phyloP scores from a whole-genome alignment of 2,888 invertebrate species.

The Conops quadrifasciatus region DNA sequence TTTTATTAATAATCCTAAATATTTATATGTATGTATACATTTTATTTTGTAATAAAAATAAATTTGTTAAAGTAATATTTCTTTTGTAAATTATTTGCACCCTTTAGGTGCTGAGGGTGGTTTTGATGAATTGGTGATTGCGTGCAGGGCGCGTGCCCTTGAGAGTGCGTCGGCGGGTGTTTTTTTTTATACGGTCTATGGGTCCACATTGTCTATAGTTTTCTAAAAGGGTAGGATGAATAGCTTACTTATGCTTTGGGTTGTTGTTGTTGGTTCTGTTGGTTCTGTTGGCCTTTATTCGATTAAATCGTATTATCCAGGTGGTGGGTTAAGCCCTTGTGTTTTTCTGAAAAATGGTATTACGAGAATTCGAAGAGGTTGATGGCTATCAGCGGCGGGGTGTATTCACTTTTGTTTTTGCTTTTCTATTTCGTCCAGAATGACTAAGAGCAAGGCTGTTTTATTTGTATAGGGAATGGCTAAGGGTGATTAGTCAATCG shows the following conservation, averaged over 20 bases:
- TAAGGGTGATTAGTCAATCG: too few relatives aligned
- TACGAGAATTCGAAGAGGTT: constrained; percentile 6
- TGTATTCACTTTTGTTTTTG: constrained; percentile 15
- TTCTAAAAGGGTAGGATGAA: neutral
- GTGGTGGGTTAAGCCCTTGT: constrained; percentile 7
- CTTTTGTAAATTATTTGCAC: neutral
- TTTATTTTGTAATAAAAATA: neutral
- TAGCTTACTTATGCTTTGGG: neutral
- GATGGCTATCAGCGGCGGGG: constrained; percentile 18
- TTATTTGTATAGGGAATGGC: neutral
- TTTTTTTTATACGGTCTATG: neutral
- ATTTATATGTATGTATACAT: neutral
- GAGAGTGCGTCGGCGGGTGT: constrained; percentile 12
- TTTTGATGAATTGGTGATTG: too few relatives aligned
- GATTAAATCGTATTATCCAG: constrained; percentile 27
- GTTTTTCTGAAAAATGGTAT: constrained; percentile 15
- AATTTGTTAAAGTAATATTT: neutral
- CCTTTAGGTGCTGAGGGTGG: neutral
- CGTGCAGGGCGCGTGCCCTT: constrained; percentile 14
- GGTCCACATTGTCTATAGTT: neutral
- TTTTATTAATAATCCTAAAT: neutral
- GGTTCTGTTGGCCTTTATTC: constrained; percentile 9
- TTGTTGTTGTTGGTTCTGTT: neutral
- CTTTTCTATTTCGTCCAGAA: neutral
- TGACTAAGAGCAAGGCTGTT: constrained; percentile 2